Conservation (phyloP, 2,797 vertebrate genomes). For the Adelosebastes latens region DNA sequence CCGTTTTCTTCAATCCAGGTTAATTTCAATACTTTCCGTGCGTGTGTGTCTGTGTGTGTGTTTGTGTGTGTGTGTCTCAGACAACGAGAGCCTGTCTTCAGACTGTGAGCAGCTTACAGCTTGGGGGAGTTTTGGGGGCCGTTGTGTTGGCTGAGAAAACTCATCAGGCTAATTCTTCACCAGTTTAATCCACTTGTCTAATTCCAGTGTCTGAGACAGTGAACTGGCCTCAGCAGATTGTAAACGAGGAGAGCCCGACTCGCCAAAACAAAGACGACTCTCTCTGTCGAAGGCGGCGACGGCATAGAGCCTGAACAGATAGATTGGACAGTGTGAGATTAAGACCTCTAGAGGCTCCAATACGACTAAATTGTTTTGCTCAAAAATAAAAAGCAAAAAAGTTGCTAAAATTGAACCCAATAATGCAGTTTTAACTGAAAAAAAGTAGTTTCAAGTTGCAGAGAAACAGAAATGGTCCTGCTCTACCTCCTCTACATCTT, state of each 20-base stretch:
- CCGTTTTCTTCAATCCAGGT: not conserved
- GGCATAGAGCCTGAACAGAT: not conserved
- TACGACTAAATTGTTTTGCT: not conserved
- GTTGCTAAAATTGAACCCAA: not conserved
- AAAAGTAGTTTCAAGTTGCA: not conserved
- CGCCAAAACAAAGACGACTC: slow-evolving; percentile 67
- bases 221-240: slow-evolving; percentile 69
- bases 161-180: slow-evolving; percentile 73
- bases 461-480: not conserved
- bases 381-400: not conserved
- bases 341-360: not conserved
- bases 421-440: not conserved
- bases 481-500: not conserved
- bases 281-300: slow-evolving; percentile 18
- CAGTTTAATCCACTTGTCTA: slow-evolving; percentile 76
- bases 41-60: not conserved
- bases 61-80: slow-evolving; percentile 43
- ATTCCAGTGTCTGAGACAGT: slow-evolving; percentile 69
- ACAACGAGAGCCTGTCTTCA: slow-evolving; percentile 66
- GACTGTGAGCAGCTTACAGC: slow-evolving; percentile 75
- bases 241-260: slow-evolving; percentile 17
- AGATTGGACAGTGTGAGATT: not conserved
- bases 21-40: not conserved
- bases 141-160: slow-evolving; percentile 44
- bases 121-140: slow-evolving; percentile 48